Percentiles rank a stretch among this genome's conserved stretches.
Evolutionary conservation across 2,113 vertebrate species (phyloP).

Genomic region (Manacus vitellinus): DNA sequence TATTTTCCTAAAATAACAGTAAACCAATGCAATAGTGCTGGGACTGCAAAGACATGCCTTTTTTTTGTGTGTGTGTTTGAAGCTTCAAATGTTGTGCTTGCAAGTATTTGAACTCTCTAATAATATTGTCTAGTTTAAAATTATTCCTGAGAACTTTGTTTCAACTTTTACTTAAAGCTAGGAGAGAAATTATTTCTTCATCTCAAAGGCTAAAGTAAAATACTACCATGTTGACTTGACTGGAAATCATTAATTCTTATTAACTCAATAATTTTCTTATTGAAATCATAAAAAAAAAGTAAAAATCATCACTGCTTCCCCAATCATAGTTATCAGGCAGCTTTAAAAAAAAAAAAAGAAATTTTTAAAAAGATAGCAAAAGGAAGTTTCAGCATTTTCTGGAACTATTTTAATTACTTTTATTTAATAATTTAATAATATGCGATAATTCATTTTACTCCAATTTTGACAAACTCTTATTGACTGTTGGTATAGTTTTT

Average conservation of each 20-base stretch:
- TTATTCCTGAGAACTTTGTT: not conserved
- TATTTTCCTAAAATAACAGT: not conserved
- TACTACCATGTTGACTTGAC: not conserved
- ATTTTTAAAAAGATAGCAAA: not conserved
- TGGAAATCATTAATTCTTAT: not conserved
- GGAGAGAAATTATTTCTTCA: not conserved
- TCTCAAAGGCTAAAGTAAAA: not conserved
- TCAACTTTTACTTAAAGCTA: not conserved
- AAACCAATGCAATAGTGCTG: not conserved
- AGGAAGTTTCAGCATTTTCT: not conserved
- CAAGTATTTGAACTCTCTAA: not conserved
- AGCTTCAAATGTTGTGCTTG: not conserved
- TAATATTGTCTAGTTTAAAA: not conserved
- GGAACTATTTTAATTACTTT: not conserved
- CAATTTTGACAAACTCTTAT: not conserved
- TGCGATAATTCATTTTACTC: not conserved
- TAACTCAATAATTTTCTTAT: not conserved
- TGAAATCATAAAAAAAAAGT: not conserved
- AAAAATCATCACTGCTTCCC: not conserved
- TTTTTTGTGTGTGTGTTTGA: not conserved
- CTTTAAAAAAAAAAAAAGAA: not conserved
- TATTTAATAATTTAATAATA: not conserved
- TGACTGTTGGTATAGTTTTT: not conserved
- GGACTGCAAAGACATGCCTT: not conserved
- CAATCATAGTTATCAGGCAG: not conserved